These are phyloP conservation scores for Psittacula cyanocephala DNA, from an alignment of 2,113 vertebrate genomes.

Conservation along the genomic window DNA sequence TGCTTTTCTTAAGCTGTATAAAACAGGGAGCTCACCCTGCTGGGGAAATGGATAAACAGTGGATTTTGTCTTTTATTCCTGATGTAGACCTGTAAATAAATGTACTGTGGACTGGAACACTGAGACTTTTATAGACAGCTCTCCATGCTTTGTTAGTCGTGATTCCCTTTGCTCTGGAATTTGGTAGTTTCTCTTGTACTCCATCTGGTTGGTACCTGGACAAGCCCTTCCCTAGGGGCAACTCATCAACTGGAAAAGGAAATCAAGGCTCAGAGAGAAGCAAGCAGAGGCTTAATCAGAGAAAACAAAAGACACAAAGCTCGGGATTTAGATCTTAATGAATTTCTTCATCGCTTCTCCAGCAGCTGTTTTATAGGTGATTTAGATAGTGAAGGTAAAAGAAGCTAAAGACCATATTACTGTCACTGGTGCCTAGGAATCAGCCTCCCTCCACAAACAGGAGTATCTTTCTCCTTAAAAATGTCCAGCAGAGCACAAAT, in stretches of 20 bases:
- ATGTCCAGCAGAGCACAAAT: not conserved
- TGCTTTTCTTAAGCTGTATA: not conserved
- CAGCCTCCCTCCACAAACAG: not conserved
- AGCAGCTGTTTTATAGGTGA: rapidly evolving
- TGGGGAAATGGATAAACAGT: not conserved
- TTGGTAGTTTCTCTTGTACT: not conserved
- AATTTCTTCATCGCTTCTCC: not conserved
- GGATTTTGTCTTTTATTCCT: not conserved
- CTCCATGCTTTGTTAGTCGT: not conserved
- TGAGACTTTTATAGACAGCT: not conserved
- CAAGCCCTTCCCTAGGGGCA: not conserved
- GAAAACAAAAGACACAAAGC: not conserved
- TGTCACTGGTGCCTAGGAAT: not conserved
- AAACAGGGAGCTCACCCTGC: not conserved
- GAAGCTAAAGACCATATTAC: not conserved
- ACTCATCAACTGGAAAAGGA: not conserved
- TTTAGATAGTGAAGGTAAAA: not conserved
- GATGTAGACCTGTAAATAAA: not conserved
- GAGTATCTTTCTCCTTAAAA: not conserved
- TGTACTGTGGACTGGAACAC: not conserved
- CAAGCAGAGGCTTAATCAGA: not conserved
- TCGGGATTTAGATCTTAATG: too few species aligned
- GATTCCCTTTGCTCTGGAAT: not conserved
- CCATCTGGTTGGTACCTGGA: not conserved
- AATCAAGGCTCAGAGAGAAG: not conserved